Base-by-base conservation (phyloP, 2,888 invertebrate species). In the Hirtodrosophila histrioides region DNA sequence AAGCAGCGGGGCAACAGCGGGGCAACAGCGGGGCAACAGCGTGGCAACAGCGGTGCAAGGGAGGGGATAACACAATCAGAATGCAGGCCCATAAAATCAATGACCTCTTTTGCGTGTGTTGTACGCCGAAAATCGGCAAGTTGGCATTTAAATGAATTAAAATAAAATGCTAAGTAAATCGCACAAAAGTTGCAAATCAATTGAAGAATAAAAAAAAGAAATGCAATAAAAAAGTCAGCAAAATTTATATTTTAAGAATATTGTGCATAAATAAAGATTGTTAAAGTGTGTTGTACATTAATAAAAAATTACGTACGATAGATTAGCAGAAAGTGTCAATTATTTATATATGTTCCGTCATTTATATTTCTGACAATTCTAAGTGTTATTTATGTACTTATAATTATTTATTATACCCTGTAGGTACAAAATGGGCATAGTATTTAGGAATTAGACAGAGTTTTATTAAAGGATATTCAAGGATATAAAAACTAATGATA, bases 141-240 rank as follows among this genome's bases (percentile, higher is more conserved):
- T 77, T 81, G 69, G 81, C 78, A 74, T 81, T 78, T 81, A 70
- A 61, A 60, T 68, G 46, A 64, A 54, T 64, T 43, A 50, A 57
- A 53, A 56, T 58, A 55, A 65, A 58, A 58, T 41, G 49, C 56
- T 39, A 51, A 53, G 61, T 45, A 60, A 73, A 55, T 37, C 12
- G 57, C 57, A 54, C 31, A 55, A 51, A 57, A 63, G 40, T 45
- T 49, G 55, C 50, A 51, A 40, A 29, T 12, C 12, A 29, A 55
- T 31, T 37, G 27, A 29, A 57, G 8, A 27, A 17, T 3, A 27
- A 27, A 27, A 27, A 27, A 27, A 27, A 27, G 6, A 27, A 27
- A 27, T 31, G 3, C 9, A 31, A 31, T 31, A n/a, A 36, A 39
- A n/a, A 40, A 53, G 61, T 69, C 70, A 78, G 75, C 75, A 56